These are phyloP conservation scores for Xenopus tropicalis DNA, from an alignment of 2,113 vertebrate genomes.

Conservation along the genomic window UCB_Xtro_10.0 CM004450.2:67713501-67714000, in stretches of 20 bases:
- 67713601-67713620: conserved; percentile 35
- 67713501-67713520: conserved; percentile 25
- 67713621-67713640: conserved; percentile 32
- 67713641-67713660: conserved; percentile 17
- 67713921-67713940: conserved; percentile 61
- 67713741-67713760: conserved; percentile 17
- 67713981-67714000: conserved; percentile 57
- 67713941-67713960: conserved; percentile 60
- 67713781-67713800: conserved; percentile 39
- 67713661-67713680: conserved; percentile 40
- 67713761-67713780: conserved; percentile 38
- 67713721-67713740: conserved; percentile 4
- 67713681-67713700: conserved; percentile 40
- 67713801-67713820: conserved; percentile 31
- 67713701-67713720: conserved; percentile 29
- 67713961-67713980: conserved; percentile 50
- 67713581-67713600: conserved; percentile 12
- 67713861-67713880: conserved; percentile 38
- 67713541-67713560: conserved; percentile 6
- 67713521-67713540: conserved; percentile 1
- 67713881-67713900: conserved; percentile 59
- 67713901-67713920: conserved; percentile 52
- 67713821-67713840: conserved; percentile 39
- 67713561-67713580: conserved; percentile 26
- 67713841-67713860: conserved; percentile 26